Evolutionary conservation across 53 echinoderm and acorn worm genomes (phyloP).

Genomic region (Paracentrotus lividus): DNA sequence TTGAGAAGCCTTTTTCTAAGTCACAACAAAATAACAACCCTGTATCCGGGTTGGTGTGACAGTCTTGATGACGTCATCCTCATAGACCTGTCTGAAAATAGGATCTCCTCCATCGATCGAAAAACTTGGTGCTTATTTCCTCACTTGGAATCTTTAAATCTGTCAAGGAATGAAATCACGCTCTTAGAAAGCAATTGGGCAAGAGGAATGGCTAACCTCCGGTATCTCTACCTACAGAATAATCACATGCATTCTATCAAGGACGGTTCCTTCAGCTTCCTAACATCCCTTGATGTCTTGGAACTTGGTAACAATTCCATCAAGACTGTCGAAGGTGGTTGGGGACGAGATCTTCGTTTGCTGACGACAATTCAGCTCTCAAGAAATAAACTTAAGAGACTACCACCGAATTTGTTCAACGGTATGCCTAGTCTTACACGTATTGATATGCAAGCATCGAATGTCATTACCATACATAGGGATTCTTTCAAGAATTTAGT

Average conservation of each 20-base stretch:
- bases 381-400: background rate
- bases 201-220: background rate
- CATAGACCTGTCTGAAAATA: background rate
- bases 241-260: background rate
- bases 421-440: background rate
- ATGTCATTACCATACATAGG: background rate
- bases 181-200: background rate
- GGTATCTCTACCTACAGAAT: background rate
- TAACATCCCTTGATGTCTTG: background rate
- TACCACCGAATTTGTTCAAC: background rate
- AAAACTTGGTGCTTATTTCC: slow-evolving; percentile 1
- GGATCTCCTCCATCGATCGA: background rate
- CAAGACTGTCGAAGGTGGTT: background rate
- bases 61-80: background rate
- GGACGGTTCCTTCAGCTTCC: background rate
- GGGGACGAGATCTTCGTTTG: background rate
- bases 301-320: background rate
- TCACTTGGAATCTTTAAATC: background rate
- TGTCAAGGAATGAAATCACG: background rate
- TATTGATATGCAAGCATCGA: background rate
- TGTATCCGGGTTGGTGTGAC: background rate
- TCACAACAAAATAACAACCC: background rate
- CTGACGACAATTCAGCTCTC: background rate
- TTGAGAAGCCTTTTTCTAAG: background rate
- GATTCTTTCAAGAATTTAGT: background rate